Percentiles rank a stretch among this genome's conserved stretches.
phyloP scores from a whole-genome alignment of 1,140 invertebrate species.

The Trichonephila inaurata region DNA sequence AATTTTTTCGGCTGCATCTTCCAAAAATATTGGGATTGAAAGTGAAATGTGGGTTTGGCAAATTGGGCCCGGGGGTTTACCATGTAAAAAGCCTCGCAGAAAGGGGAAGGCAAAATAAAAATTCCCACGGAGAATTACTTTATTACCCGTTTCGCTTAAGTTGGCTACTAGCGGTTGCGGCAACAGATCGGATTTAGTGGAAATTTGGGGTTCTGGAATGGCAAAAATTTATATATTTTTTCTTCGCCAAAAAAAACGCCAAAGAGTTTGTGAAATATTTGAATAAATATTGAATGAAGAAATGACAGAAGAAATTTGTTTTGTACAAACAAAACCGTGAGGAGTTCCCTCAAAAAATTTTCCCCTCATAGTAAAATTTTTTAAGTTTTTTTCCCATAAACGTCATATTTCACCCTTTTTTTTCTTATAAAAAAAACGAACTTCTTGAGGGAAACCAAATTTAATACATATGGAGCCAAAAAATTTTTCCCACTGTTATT shows the following conservation, averaged over 20 bases:
- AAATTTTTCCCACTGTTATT: too few species aligned
- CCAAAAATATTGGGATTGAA: too few species aligned
- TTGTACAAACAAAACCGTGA: not conserved
- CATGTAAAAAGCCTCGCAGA: not conserved
- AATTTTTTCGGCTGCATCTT: too few species aligned
- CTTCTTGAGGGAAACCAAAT: too few species aligned
- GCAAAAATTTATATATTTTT: not conserved
- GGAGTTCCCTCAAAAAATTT: not conserved
- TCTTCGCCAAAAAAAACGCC: not conserved
- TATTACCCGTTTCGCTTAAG: slow-evolving; percentile 45
- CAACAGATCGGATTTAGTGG: slow-evolving; percentile 53
- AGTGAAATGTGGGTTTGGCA: not conserved
- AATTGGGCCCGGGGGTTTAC: not conserved
- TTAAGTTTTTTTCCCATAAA: too few species aligned
- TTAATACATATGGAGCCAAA: too few species aligned
- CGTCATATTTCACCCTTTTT: too few species aligned
- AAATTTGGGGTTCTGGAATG: slow-evolving; percentile 14
- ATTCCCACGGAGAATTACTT: not conserved
- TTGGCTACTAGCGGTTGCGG: not conserved
- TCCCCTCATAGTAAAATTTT: too few species aligned
- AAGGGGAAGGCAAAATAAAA: not conserved
- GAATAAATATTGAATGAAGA: not conserved
- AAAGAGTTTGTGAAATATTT: not conserved
- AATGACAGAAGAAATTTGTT: not conserved
- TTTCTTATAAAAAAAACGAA: too few species aligned